Conservation (phyloP, 2,113 vertebrate genomes). For the Gobius niger region DNA sequence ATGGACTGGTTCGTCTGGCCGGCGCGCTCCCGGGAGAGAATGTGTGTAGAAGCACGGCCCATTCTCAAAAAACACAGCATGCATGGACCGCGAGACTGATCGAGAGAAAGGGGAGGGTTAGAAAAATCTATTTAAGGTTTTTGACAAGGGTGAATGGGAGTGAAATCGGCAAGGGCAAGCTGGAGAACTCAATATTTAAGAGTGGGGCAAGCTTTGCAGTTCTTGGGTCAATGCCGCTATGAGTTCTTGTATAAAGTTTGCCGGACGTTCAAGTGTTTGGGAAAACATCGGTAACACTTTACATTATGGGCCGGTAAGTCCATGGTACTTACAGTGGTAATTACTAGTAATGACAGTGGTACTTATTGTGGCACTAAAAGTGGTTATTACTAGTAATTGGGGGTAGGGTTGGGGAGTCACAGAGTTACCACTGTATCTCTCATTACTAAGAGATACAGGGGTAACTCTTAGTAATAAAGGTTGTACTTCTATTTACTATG, state of each 20-base stretch:
- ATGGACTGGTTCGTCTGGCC: constrained; percentile 17
- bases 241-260: neutral
- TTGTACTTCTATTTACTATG: too few species aligned
- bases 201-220: neutral
- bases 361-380: too few species aligned
- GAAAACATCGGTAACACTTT: too few species aligned
- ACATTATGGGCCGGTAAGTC: too few species aligned
- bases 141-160: constrained; percentile 34
- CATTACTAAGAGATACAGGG: too few species aligned
- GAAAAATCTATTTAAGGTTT: constrained; percentile 47
- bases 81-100: constrained; percentile 32
- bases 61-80: constrained; percentile 1
- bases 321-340: too few species aligned
- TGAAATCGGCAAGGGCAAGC: constrained; percentile 12
- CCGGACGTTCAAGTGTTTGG: too few species aligned
- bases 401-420: too few species aligned
- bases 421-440: too few species aligned
- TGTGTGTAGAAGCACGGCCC: constrained; percentile 36
- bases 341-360: too few species aligned
- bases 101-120: constrained; percentile 43
- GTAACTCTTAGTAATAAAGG: too few species aligned
- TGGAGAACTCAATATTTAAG: neutral
- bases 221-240: neutral
- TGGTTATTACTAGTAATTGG: too few species aligned
- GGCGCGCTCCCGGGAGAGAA: constrained; percentile 47